Percentiles rank a stretch among this genome's conserved stretches.
Evolutionary conservation across 2,797 vertebrate genomes (phyloP).

Genomic region (Trachurus trachurus): DNA sequence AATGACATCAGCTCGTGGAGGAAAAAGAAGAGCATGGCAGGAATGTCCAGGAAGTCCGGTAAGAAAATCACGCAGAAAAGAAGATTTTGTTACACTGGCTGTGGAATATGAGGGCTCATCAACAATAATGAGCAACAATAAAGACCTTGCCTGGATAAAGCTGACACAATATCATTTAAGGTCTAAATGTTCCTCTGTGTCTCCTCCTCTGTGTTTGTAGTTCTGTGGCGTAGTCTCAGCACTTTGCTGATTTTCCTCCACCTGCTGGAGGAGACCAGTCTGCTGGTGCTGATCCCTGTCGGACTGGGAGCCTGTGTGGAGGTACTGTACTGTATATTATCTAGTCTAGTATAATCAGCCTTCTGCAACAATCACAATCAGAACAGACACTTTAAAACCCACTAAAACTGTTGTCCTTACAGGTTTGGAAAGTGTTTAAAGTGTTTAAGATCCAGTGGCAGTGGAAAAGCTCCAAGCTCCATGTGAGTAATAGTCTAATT

Average conservation of each 20-base stretch:
- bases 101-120: background rate
- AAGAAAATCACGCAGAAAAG: slow-evolving; percentile 28
- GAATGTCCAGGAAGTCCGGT: slow-evolving; percentile 96
- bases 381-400: background rate
- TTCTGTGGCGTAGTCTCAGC: slow-evolving; percentile 95
- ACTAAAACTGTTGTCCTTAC: background rate
- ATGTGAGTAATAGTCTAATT: slow-evolving; percentile 58
- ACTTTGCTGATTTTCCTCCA: slow-evolving; percentile 95
- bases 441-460: slow-evolving; percentile 89
- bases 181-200: background rate
- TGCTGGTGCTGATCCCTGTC: slow-evolving; percentile 93
- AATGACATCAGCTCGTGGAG: slow-evolving; percentile 96
- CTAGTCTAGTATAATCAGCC: too few relatives aligned
- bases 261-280: slow-evolving; percentile 94
- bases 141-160: background rate
- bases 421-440: slow-evolving; percentile 97
- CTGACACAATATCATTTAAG: background rate
- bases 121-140: background rate
- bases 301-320: slow-evolving; percentile 93
- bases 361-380: background rate
- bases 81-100: background rate
- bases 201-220: slow-evolving; percentile 74
- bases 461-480: slow-evolving; percentile 82
- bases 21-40: slow-evolving; percentile 94
- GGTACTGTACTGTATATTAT: slow-evolving; percentile 80